A percentile compares a stretch with the other conserved stretches of the same genome.
Conservation (phyloP, 92 coral and sea anemone species). For the Phenganax marumi region DNA sequence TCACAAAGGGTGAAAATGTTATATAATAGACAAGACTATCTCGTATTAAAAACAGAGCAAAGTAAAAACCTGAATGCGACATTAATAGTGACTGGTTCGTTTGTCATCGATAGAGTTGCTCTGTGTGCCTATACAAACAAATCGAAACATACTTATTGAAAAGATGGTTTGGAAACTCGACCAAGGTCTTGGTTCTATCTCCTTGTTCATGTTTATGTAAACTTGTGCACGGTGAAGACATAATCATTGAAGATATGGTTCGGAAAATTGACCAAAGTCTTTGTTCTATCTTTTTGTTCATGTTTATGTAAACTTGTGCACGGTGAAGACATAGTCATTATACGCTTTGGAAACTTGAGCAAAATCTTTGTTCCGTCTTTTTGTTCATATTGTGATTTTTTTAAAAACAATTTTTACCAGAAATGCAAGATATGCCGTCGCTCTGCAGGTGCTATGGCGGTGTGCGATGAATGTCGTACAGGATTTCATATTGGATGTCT, state of each 20-base stretch:
- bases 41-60: neutral
- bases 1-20: neutral
- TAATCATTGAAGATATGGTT: too few relatives aligned
- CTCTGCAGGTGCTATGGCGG: constrained; percentile 59
- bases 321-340: neutral
- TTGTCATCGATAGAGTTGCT: constrained; percentile 75
- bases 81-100: constrained; percentile 85
- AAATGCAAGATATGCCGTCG: constrained; percentile 82
- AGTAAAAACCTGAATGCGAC: constrained; percentile 78
- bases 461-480: constrained; percentile 77
- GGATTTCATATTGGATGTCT: constrained; percentile 78
- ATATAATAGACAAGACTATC: neutral
- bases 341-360: neutral
- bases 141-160: neutral
- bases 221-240: too few relatives aligned
- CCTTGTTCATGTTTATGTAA: too few relatives aligned
- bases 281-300: neutral
- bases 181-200: too few relatives aligned
- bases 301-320: too few relatives aligned
- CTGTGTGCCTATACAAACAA: constrained; percentile 70
- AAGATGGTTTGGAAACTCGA: too few relatives aligned
- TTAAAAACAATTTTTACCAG: constrained; percentile 32
- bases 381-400: neutral
- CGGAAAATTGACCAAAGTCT: too few relatives aligned
- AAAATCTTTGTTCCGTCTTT: too few relatives aligned